A percentile compares a stretch with the other conserved stretches of the same genome.
These are phyloP conservation scores for Hydrolagus colliei DNA, from an alignment of 2,797 vertebrate genomes.

Conservation along the genomic window DNA sequence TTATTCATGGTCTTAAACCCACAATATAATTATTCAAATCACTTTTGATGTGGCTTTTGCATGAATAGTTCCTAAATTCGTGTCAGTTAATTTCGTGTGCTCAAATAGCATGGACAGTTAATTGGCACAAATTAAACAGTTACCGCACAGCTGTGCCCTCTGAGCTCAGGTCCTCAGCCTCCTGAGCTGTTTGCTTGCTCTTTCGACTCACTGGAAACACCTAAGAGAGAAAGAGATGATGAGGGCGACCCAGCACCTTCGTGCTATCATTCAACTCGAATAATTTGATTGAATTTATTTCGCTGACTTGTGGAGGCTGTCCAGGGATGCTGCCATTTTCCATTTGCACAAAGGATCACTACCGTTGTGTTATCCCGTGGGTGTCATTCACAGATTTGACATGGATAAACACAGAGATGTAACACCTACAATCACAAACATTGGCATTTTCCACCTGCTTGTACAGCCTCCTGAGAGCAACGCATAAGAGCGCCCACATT, in stretches of 20 bases:
- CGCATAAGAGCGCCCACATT: not conserved
- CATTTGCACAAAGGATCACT: not conserved
- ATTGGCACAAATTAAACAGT: slow-evolving; percentile 8
- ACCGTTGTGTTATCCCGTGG: not conserved
- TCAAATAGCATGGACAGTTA: not conserved
- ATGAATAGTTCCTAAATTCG: not conserved
- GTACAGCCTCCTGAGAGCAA: not conserved
- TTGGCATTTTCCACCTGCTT: not conserved
- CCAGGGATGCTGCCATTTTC: not conserved
- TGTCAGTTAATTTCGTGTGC: not conserved
- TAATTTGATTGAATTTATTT: not conserved
- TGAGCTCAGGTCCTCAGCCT: not conserved
- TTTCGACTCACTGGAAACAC: not conserved
- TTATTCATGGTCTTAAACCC: not conserved
- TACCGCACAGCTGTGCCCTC: not conserved
- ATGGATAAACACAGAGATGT: not conserved
- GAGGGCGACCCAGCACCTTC: not conserved
- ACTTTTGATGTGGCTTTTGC: not conserved
- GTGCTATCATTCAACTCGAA: not conserved
- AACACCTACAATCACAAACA: not conserved
- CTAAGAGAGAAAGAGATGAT: not conserved
- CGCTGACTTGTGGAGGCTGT: not conserved
- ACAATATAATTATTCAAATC: slow-evolving; percentile 6
- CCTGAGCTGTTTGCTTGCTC: not conserved
- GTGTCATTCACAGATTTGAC: not conserved